Evolutionary conservation across 2,113 vertebrate species (phyloP).

Genomic region (Parus major): DNA sequence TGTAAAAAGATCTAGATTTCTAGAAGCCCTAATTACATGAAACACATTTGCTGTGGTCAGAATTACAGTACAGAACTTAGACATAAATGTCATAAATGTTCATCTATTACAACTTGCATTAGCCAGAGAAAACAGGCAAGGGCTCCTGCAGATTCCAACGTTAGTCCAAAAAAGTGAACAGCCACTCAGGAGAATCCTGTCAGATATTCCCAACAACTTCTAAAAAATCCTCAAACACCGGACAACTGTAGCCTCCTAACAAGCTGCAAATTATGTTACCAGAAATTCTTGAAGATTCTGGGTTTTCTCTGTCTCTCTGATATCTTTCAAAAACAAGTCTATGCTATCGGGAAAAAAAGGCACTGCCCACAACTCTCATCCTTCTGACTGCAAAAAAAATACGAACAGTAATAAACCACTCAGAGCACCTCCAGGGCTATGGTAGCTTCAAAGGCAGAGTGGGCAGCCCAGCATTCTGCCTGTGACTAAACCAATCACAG

Average conservation of each 20-base stretch:
- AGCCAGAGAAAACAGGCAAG: not conserved
- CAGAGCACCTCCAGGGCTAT: not conserved
- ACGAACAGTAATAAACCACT: not conserved
- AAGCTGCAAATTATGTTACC: not conserved
- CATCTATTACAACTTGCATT: not conserved
- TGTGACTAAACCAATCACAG: constrained; percentile 50
- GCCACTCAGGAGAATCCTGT: not conserved
- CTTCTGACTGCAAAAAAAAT: not conserved
- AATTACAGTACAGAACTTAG: not conserved
- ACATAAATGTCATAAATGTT: not conserved
- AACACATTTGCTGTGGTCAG: not conserved
- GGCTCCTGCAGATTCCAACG: not conserved
- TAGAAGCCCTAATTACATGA: not conserved
- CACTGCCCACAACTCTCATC: not conserved
- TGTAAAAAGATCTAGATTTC: not conserved
- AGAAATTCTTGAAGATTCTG: not conserved
- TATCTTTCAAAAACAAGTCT: not conserved
- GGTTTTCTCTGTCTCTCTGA: not conserved
- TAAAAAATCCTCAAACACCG: not conserved
- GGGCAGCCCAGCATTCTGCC: constrained; percentile 16
- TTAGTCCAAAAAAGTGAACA: not conserved
- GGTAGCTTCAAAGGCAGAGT: not conserved
- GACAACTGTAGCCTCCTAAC: not conserved
- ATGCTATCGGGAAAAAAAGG: not conserved
- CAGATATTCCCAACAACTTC: not conserved